Evolutionary conservation across 2,797 vertebrate species (phyloP).

Genomic region (Pseudomugil gertrudae): DNA sequence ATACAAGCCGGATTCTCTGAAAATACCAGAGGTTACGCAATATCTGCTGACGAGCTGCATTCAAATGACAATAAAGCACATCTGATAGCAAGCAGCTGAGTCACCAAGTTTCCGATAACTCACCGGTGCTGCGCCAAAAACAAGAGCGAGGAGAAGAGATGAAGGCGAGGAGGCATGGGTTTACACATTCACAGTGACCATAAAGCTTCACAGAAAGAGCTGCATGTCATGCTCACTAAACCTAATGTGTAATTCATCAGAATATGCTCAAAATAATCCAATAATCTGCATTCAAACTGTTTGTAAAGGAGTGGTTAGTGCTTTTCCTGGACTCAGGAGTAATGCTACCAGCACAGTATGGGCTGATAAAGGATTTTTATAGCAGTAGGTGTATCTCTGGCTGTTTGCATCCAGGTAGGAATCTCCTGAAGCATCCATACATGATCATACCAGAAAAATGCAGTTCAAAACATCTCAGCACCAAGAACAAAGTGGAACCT

Average conservation of each 20-base stretch:
- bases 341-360: too few species aligned
- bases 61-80: constrained; percentile 30
- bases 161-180: constrained; percentile 6
- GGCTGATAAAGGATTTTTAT: too few species aligned
- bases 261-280: not conserved
- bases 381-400: too few species aligned
- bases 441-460: too few species aligned
- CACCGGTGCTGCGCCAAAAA: constrained; percentile 25
- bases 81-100: constrained; percentile 36
- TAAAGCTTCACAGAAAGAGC: not conserved
- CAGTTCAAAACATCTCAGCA: too few species aligned
- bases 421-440: too few species aligned
- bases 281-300: not conserved
- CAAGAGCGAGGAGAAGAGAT: constrained; percentile 10
- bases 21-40: constrained; percentile 12
- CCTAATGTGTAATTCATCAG: too few species aligned
- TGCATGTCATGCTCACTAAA: too few species aligned
- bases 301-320: too few species aligned
- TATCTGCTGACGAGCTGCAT: constrained; percentile 26
- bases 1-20: constrained; percentile 4
- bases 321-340: too few species aligned
- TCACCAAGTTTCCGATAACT: constrained; percentile 28
- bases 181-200: constrained; percentile 7
- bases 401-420: too few species aligned
- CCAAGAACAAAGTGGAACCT: too few species aligned